A percentile compares a stretch with the other conserved stretches of the same genome.
phyloP scores from a whole-genome alignment of 2,888 invertebrate species.

The Thyatira batis region DNA sequence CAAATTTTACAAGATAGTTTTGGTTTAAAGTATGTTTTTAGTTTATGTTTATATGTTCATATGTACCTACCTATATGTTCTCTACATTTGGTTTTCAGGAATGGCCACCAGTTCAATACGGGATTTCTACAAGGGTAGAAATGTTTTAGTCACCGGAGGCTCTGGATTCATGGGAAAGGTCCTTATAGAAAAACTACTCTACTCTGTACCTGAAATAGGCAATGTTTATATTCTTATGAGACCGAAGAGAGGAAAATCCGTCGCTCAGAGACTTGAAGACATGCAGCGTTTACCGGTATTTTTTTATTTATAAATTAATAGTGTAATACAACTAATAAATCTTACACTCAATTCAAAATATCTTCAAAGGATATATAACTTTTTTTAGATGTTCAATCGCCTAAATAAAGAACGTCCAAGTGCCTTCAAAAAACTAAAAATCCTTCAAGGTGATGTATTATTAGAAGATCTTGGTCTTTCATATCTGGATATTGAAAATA shows the following conservation, averaged over 20 bases:
- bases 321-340: too few species aligned
- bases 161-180: slow-evolving; percentile 86
- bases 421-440: slow-evolving; percentile 87
- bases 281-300: slow-evolving; percentile 84
- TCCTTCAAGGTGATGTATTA: slow-evolving; percentile 89
- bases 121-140: slow-evolving; percentile 82
- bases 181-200: slow-evolving; percentile 85
- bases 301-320: too few species aligned
- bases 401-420: slow-evolving; percentile 84
- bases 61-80: too few species aligned
- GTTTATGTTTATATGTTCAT: too few species aligned
- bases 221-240: slow-evolving; percentile 84
- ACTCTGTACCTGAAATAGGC: slow-evolving; percentile 82
- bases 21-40: too few species aligned
- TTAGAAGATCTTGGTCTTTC: slow-evolving; percentile 84
- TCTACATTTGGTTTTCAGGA: too few species aligned
- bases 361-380: too few species aligned
- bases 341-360: too few species aligned
- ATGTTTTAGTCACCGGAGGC: slow-evolving; percentile 83
- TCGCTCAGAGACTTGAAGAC: slow-evolving; percentile 82
- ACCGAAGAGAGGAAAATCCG: slow-evolving; percentile 84
- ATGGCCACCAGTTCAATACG: slow-evolving; percentile 76
- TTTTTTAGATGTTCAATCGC: slow-evolving; percentile 86
- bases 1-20: too few species aligned
- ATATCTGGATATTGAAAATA: slow-evolving; percentile 78